These are phyloP conservation scores for Candoia aspera DNA, from an alignment of 2,113 vertebrate genomes.

Conservation along the genomic window DNA sequence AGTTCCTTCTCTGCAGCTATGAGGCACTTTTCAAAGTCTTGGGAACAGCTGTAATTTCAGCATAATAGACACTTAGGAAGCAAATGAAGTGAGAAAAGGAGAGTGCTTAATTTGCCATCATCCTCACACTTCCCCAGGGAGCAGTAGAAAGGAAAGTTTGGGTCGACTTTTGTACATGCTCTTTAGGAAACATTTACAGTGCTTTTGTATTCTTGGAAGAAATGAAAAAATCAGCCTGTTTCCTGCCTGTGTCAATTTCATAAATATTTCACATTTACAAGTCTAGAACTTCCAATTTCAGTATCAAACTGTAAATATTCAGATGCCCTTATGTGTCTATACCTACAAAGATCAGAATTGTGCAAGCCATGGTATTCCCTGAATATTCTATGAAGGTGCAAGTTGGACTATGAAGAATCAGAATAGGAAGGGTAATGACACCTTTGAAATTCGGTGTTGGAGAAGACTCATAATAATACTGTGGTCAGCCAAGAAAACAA, in stretches of 20 bases:
- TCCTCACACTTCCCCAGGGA: not conserved
- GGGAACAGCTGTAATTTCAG: constrained; percentile 30
- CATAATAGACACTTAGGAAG: constrained; percentile 14
- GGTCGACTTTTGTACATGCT: constrained; percentile 7
- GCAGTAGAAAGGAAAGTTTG: constrained; percentile 30
- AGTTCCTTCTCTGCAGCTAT: constrained; percentile 1
- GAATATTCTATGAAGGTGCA: not conserved
- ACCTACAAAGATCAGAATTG: not conserved
- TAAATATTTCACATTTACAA: not conserved
- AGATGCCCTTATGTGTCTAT: not conserved
- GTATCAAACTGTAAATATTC: not conserved
- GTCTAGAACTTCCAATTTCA: not conserved
- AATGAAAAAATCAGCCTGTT: not conserved
- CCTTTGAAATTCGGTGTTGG: not conserved
- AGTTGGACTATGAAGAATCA: not conserved
- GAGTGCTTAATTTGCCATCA: not conserved
- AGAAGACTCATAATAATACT: not conserved
- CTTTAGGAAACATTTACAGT: constrained; percentile 14
- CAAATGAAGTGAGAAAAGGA: constrained; percentile 31
- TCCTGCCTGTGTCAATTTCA: not conserved
- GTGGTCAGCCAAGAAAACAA: not conserved
- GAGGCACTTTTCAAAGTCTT: constrained; percentile 28
- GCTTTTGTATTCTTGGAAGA: not conserved
- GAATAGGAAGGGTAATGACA: not conserved
- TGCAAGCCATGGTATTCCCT: not conserved